Conservation (phyloP, 2,888 invertebrate genomes). For the Pseudolycoriella hygida region DNA sequence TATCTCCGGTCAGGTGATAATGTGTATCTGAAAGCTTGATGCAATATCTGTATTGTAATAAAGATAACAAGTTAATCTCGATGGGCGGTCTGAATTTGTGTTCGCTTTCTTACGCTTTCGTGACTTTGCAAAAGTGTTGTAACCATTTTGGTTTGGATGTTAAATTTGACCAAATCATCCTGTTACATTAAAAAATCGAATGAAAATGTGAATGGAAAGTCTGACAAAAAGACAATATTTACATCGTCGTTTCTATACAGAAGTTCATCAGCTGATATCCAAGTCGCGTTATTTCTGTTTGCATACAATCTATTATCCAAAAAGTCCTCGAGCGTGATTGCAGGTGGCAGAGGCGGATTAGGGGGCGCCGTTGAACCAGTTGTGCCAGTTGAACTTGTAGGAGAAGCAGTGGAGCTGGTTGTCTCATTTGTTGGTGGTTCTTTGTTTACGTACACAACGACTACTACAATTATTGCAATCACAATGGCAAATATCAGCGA, state of each 20-base stretch:
- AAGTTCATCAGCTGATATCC: constrained; percentile 53
- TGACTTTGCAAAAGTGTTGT: background rate
- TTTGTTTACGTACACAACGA: constrained; percentile 2
- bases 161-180: background rate
- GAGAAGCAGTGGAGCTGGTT: constrained; percentile 15
- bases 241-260: constrained; percentile 40
- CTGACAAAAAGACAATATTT: constrained; percentile 11
- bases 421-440: constrained; percentile 12
- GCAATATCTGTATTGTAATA: background rate
- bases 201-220: too few species aligned
- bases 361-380: background rate
- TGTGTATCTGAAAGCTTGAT: constrained; percentile 22
- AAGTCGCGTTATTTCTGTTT: constrained; percentile 58
- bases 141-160: background rate
- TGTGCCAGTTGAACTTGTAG: background rate
- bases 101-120: too few species aligned
- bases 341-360: constrained; percentile 14
- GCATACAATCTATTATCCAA: constrained; percentile 47
- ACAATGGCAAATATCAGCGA: constrained; percentile 40
- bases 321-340: constrained; percentile 49
- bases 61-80: too few species aligned
- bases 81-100: too few species aligned
- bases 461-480: constrained; percentile 33
- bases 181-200: background rate
- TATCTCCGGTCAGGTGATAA: constrained; percentile 47